These are phyloP conservation scores for Melanchra persicariae DNA, from an alignment of 2,888 invertebrate species.

Conservation along the genomic window DNA sequence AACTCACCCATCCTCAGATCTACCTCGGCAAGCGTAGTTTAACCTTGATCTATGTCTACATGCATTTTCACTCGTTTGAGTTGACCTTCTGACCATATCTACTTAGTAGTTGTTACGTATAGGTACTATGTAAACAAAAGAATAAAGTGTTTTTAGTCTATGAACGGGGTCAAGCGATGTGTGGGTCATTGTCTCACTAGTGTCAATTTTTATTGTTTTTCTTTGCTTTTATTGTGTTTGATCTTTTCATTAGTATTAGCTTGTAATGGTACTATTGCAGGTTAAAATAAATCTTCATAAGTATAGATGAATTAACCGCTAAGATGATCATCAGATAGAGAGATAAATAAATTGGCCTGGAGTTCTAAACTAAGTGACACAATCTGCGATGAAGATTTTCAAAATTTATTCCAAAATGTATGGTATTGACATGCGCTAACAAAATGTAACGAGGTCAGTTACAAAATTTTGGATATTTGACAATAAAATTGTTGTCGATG, in stretches of 20 bases:
- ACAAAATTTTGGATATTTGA: too few relatives aligned
- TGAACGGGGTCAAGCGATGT: constrained; percentile 51
- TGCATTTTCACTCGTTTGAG: not conserved
- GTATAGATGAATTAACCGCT: too few relatives aligned
- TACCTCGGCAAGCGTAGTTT: not conserved
- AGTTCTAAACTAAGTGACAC: too few relatives aligned
- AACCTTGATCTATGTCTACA: not conserved
- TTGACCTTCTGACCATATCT: constrained; percentile 1
- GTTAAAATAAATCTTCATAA: not conserved
- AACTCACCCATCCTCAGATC: too few relatives aligned
- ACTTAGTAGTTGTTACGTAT: constrained; percentile 49
- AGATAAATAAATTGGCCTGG: too few relatives aligned
- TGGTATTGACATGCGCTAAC: too few relatives aligned
- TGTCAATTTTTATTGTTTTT: constrained; percentile 10
- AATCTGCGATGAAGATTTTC: too few relatives aligned
- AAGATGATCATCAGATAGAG: too few relatives aligned
- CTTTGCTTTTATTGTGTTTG: constrained; percentile 27
- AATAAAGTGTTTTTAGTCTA: constrained; percentile 39
- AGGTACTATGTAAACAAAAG: constrained; percentile 70
- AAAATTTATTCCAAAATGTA: too few relatives aligned
- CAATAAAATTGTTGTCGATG: too few relatives aligned
- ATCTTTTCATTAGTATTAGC: constrained; percentile 2
- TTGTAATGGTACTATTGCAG: not conserved
- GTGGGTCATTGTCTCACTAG: constrained; percentile 59
- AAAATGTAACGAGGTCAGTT: too few relatives aligned